Base-by-base conservation (phyloP, 2,797 vertebrate species). In the Rhinoraja longicauda region DNA sequence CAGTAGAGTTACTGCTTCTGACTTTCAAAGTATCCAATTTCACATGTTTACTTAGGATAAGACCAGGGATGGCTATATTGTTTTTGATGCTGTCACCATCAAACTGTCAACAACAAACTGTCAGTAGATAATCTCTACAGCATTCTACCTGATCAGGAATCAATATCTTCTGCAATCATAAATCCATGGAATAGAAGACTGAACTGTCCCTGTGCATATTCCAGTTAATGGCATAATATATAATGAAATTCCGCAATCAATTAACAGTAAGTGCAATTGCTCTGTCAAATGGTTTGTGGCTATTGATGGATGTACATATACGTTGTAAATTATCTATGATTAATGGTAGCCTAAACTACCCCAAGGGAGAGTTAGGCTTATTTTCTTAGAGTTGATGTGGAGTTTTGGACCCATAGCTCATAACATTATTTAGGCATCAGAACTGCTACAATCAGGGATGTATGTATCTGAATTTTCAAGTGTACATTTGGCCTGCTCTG, bases 391-490 rank as follows among this genome's bases (percentile, higher is more conserved):
- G 57, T 62, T 29, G 12, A 8, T 86, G 10, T 86, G 82, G 57
- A 62, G 57, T 12, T 1, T 62, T 62, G 26, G 12, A n/a, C n/a
- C 53, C 59, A 7, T 86, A 57, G 82, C 9, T 82, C 21, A 53
- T 82, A 57, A 53, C 57, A 86, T 86, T 57, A n/a, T n/a, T 62
- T 86, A n/a, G 82, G n/a, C 82, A 86, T 86, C 13, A n/a, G 57
- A n/a, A 62, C 57, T 17, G 81, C 53, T n/a, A n/a, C 53, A 84
- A 15, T 45, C 79, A 82, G 24, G 45, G 39, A 57, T 10, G 19
- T 82, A 82, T 57, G 79, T 57, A 10, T 82, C 19, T 82, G 45
- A 82, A 82, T 82, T 82, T 53, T 73, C 24, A 82, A 82, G 45
- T 53, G 57, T 32, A 17, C 76, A 45, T 24, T 79, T 82, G 45